Evolutionary conservation across 1,140 invertebrate genomes (phyloP), one percentile per base, ranked within the genome.

Genomic region (Cheumatopsyche charites): DNA sequence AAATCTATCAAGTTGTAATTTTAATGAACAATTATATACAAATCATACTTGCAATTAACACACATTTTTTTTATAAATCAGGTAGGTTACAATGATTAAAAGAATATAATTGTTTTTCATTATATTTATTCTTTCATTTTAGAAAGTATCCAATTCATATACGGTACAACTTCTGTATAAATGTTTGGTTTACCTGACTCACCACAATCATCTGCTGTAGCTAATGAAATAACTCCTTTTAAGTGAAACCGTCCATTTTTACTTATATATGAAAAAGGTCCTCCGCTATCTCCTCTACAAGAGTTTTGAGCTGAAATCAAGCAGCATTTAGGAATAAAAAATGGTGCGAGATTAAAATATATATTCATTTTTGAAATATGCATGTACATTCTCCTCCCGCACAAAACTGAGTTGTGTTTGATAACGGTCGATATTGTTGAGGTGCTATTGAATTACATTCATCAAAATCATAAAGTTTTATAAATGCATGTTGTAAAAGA

Each of bases 221-320:
- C 69, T 3, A 72, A 41, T 29, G 75, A 76, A 26, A 76, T 69
- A 11, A 76, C 70, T 19, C 75, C 75, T 49, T 72, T 76, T 25
- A 55, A 49, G 25, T 29, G 65, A 2, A 61, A 15, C 41, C 17
- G 55, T 21, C 21, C 47, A 17, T 67, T 19, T 7, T 36, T 43
- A n/a, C 26, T 41, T n/a, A 26, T 19, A 43, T 73, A 76, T 7
- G 69, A 25, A 3, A 76, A 63, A 11, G 75, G 75, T 7, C 75
- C 75, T 3, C 75, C 75, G 49, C 75, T 76, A 66, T 76, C 75
- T n/a, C 75, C 75, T 62, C 66, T 63, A 58, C 75, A 76, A 7
- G 75, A 65, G 25, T 70, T 72, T 72, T 68, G 23, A 15, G 25
- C 75, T 76, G 41, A 29, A 73, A 71, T 36, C 9, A 36, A 4